Evolutionary conservation across 2,888 invertebrate genomes (phyloP), one percentile per base, ranked within the genome.

Genomic region (Hemicrepidius hirtus): DNA sequence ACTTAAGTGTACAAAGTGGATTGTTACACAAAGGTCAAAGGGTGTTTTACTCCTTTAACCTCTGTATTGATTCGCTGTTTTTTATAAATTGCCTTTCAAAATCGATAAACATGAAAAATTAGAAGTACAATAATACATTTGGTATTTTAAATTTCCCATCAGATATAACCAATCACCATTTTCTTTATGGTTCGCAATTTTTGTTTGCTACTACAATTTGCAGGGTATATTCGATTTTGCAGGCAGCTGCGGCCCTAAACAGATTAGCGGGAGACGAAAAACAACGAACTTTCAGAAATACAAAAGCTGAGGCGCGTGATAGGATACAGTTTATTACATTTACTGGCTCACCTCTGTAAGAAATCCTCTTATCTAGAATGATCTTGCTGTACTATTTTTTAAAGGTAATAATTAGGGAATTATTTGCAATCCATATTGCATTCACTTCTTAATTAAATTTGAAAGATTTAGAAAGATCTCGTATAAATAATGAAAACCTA

Each of bases 181-280:
- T 50, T n/a, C n/a, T n/a, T 50, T 28, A n/a, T 50, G 21, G 1
- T 5, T 50, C 24, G n/a, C 24, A 32, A 32, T 32, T 32, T 32
- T 21, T 50, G 50, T 50, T 50, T 49, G 10, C 7, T 28, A 18
- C 20, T 24, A 20, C 49, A 37, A 35, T 57, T 60, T 44, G 28
- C 21, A 12, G 60, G 32, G 32, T n/a, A 24, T 44, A 37, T 64
- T 32, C 46, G 35, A 64, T 24, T 64, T 64, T 64, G 28, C 13
- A n/a, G 35, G 49, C 50, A 64, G 49, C 50, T 49, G 64, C 16
- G 64, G 35, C 64, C 10, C 64, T 64, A 64, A 64, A 64, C 64
- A 32, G 64, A 64, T 64, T 64, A 64, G 46, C 12, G 35, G 6
- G 2, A 49, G 64, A 28, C 49, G 46, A 49, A 64, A 64, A 64